Percentiles rank a stretch among this genome's conserved stretches.
Conservation (phyloP, 2,113 vertebrate genomes). For the Gymnarchus niloticus region DNA sequence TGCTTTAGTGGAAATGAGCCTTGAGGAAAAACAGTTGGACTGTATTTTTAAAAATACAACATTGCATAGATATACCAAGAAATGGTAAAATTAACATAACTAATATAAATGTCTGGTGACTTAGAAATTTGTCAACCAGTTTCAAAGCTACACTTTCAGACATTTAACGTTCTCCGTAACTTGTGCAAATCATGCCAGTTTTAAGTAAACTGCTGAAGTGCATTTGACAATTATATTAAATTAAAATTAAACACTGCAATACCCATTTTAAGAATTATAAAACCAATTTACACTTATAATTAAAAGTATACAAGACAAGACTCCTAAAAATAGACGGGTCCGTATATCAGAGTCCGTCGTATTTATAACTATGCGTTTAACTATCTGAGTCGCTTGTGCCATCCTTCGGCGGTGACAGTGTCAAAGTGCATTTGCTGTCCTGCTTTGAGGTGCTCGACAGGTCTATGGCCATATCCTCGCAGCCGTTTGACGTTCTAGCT, state of each 20-base stretch:
- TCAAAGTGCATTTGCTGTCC: constrained; percentile 52
- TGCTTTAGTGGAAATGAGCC: background rate
- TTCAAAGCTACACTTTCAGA: background rate
- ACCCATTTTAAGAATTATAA: constrained; percentile 27
- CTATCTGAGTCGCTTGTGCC: constrained; percentile 47
- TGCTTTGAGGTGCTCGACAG: constrained; percentile 85
- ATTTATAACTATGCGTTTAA: constrained; percentile 48
- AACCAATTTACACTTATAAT: constrained; percentile 19
- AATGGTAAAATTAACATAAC: background rate
- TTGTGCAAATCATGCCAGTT: background rate
- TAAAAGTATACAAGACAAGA: constrained; percentile 16
- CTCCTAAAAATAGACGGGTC: background rate
- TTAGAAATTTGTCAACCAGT: background rate
- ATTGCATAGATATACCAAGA: background rate
- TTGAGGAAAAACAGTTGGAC: background rate
- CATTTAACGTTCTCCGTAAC: background rate
- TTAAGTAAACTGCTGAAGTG: constrained; percentile 13
- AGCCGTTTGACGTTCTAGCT: constrained; percentile 40
- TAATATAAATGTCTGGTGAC: background rate
- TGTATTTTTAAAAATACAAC: background rate
- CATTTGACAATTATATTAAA: constrained; percentile 9
- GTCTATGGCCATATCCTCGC: constrained; percentile 76
- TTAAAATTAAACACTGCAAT: constrained; percentile 30
- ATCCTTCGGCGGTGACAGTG: constrained; percentile 30
- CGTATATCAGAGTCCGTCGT: background rate